A percentile compares a stretch with the other conserved stretches of the same genome.
These are phyloP conservation scores for Hippopotamus amphibius DNA, from an alignment of 2,113 vertebrate genomes.

Conservation along the genomic window DNA sequence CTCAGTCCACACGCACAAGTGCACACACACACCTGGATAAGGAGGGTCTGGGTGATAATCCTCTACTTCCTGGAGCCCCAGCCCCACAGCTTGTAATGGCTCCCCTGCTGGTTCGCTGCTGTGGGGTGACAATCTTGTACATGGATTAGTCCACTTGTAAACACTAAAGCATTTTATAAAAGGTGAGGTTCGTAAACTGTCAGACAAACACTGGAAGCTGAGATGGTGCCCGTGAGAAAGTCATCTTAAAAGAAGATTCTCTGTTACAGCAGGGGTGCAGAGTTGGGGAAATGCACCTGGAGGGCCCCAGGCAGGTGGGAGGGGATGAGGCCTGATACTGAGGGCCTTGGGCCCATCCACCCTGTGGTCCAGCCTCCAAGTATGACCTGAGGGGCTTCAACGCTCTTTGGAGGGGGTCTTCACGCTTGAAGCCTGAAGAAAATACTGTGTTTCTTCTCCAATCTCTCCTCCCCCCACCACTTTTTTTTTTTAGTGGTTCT, in stretches of 20 bases:
- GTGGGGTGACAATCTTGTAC: neutral
- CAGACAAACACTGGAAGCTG: neutral
- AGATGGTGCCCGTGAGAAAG: neutral
- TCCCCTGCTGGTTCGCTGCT: neutral
- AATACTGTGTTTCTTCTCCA: neutral
- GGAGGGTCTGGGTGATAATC: neutral
- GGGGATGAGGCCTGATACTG: neutral
- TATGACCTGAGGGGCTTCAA: rapidly evolving
- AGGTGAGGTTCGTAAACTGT: neutral
- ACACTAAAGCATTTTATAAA: neutral
- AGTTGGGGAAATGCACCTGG: neutral
- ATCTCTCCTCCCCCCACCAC: neutral
- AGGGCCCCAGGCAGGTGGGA: too few species aligned
- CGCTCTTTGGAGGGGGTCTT: neutral
- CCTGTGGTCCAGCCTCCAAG: neutral
- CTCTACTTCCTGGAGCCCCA: neutral
- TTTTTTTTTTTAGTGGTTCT: too few species aligned
- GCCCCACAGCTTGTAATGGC: neutral
- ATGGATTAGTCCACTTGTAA: neutral
- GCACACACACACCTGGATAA: neutral
- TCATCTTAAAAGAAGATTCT: neutral
- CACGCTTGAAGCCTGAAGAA: neutral
- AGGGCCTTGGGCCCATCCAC: neutral
- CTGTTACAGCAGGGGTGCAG: neutral
- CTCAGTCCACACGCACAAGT: neutral